phyloP scores from a whole-genome alignment of 1,140 invertebrate genomes.

The Lutraria rhynchaena region DNA sequence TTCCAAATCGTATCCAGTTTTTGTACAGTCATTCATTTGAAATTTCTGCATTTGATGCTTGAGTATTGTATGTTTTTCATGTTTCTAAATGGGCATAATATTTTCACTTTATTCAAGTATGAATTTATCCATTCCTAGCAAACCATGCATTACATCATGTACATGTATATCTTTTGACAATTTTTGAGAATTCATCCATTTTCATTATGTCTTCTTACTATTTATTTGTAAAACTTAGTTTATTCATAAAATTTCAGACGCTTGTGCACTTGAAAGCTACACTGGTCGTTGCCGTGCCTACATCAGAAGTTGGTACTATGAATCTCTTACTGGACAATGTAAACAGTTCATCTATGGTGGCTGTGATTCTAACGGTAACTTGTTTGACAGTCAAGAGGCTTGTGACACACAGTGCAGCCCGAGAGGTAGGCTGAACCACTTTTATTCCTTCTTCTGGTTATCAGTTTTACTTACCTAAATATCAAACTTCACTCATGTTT shows the following conservation, averaged over 20 bases:
- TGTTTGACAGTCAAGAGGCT: conserved; percentile 73
- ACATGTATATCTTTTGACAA: not conserved
- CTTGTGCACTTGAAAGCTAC: conserved; percentile 63
- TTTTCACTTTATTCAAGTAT: no score
- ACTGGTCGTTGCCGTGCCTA: conserved; percentile 70
- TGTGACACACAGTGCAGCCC: conserved; percentile 63
- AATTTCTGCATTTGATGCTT: no score
- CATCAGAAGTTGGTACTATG: conserved; percentile 78
- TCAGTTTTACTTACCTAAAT: no score
- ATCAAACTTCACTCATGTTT: no score
- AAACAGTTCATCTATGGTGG: conserved; percentile 81
- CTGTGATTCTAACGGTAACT: conserved; percentile 80
- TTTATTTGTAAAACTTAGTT: no score
- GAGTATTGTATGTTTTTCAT: no score
- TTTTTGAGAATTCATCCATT: not conserved
- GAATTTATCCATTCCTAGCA: no score
- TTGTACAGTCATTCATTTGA: no score
- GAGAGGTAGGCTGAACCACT: conserved; percentile 44
- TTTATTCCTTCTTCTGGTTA: no score
- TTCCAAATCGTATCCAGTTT: no score
- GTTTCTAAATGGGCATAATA: no score
- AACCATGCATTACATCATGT: not conserved
- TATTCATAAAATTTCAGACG: conserved; percentile 36
- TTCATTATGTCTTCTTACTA: no score
- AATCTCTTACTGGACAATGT: conserved; percentile 77